phyloP scores from a whole-genome alignment of 2,113 vertebrate species.

The Gavialis gangeticus region DNA sequence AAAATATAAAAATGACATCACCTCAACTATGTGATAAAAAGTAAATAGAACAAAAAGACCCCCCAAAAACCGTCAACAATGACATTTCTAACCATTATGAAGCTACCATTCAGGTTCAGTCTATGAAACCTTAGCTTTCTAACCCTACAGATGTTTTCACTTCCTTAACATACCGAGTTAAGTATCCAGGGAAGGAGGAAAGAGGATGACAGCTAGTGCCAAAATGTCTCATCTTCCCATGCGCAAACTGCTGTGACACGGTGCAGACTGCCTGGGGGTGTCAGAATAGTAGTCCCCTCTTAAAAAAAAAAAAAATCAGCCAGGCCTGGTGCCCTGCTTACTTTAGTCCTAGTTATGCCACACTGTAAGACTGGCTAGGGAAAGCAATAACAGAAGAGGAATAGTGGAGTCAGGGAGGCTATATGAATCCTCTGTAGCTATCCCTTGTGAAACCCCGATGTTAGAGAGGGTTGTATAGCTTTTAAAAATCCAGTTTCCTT shows the following conservation, averaged over 20 bases:
- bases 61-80: not conserved
- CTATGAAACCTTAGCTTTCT: not conserved
- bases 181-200: not conserved
- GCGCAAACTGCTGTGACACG: no score
- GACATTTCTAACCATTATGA: not conserved
- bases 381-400: not conserved
- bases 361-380: no score
- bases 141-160: not conserved
- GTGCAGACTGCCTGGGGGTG: no score
- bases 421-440: not conserved
- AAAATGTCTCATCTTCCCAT: no score
- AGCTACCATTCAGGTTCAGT: not conserved
- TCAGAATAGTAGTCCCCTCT: no score
- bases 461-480: not conserved
- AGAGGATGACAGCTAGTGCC: not conserved
- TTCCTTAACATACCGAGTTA: not conserved
- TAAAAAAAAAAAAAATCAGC: no score
- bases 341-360: no score
- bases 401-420: not conserved
- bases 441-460: not conserved
- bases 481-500: not conserved
- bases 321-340: no score
- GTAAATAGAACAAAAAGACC: not conserved
- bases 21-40: not conserved
- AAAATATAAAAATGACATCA: slow-evolving; percentile 61